These are phyloP conservation scores for Euproctis similis DNA, from an alignment of 2,888 invertebrate species.

Conservation along the genomic window DNA sequence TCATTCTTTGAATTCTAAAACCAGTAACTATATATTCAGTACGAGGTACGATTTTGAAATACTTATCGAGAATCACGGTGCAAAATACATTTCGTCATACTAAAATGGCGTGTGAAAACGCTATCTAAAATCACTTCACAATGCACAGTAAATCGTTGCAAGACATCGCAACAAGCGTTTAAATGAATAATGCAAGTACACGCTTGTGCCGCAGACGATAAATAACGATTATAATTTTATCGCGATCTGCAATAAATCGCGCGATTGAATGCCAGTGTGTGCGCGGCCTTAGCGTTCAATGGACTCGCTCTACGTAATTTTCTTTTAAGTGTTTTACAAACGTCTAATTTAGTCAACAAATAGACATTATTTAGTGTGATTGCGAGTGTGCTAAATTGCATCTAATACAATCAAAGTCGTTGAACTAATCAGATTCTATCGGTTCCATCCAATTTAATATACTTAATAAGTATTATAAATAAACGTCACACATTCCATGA, in stretches of 20 bases:
- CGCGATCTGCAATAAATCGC: constrained; percentile 60
- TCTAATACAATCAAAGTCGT: too few species aligned
- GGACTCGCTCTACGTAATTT: constrained; percentile 39
- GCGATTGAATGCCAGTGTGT: constrained; percentile 41
- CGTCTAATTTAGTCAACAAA: constrained; percentile 8
- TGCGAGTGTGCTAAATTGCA: too few species aligned
- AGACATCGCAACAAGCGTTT: constrained; percentile 42
- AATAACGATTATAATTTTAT: constrained; percentile 73
- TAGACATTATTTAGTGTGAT: too few species aligned
- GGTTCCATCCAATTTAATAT: too few species aligned
- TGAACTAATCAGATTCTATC: too few species aligned
- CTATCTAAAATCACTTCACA: constrained; percentile 35
- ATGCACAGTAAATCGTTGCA: constrained; percentile 51
- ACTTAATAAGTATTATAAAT: too few species aligned
- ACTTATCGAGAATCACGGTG: constrained; percentile 22
- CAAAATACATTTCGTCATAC: constrained; percentile 30
- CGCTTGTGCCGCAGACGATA: constrained; percentile 46
- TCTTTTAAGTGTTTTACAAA: constrained; percentile 30
- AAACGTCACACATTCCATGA: too few species aligned
- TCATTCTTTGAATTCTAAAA: too few species aligned
- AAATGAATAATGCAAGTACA: constrained; percentile 66
- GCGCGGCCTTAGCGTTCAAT: constrained; percentile 24
- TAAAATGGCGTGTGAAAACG: constrained; percentile 37
- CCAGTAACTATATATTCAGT: constrained; percentile 17
- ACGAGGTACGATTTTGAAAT: constrained; percentile 7